phyloP scores from a whole-genome alignment of 2,113 vertebrate species.

The Oryzias curvinotus region DNA sequence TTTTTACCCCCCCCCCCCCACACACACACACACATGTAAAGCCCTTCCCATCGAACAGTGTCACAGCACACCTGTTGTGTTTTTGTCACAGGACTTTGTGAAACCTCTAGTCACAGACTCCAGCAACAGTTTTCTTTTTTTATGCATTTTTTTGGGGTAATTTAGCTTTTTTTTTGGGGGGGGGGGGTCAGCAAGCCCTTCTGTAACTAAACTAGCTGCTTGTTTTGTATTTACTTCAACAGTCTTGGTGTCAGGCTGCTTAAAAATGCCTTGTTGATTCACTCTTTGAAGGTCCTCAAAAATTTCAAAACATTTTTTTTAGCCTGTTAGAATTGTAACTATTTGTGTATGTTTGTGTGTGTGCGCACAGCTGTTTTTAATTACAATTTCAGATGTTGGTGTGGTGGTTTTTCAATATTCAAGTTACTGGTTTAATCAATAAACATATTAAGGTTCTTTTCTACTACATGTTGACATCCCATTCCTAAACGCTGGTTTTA shows the following conservation, averaged over 20 bases:
- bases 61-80: conserved; percentile 50
- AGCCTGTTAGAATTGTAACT: conserved; percentile 56
- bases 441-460: too few species aligned
- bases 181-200: background rate
- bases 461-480: too few species aligned
- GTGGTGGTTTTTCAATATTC: too few species aligned
- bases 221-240: conserved; percentile 19
- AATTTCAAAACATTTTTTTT: conserved; percentile 68
- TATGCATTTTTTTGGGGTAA: conserved; percentile 13
- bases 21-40: conserved; percentile 1
- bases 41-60: conserved; percentile 13
- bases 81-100: conserved; percentile 18
- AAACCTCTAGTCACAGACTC: background rate
- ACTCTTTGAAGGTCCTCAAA: conserved; percentile 62
- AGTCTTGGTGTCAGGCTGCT: conserved; percentile 15
- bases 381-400: too few species aligned
- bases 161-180: conserved; percentile 26
- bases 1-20: conserved; percentile 1
- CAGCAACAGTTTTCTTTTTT: conserved; percentile 14
- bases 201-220: conserved; percentile 1
- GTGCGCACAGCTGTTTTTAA: too few species aligned
- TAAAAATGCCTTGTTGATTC: conserved; percentile 42
- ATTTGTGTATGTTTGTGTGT: background rate
- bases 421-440: too few species aligned
- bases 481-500: too few species aligned